These are phyloP conservation scores for Venusia cambrica DNA, from an alignment of 2,888 invertebrate species.

Conservation along the genomic window DNA sequence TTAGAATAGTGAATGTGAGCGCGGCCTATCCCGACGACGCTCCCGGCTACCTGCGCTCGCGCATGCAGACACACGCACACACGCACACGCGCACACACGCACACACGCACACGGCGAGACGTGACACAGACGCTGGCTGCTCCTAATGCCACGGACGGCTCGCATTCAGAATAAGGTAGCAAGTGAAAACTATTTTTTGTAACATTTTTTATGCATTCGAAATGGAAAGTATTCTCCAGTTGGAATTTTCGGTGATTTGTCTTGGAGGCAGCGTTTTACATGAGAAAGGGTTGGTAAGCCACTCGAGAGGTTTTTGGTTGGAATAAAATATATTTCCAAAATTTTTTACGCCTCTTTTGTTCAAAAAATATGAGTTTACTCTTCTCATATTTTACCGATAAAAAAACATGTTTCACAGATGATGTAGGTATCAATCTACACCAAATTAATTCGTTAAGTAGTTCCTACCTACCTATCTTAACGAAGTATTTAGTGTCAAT, in stretches of 20 bases:
- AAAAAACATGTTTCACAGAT: no score
- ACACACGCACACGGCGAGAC: slow-evolving; percentile 45
- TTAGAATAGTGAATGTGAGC: slow-evolving; percentile 50
- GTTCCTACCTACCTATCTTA: no score
- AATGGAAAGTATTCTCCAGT: slow-evolving; percentile 33
- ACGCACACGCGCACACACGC: slow-evolving; percentile 28
- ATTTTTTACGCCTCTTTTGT: no score
- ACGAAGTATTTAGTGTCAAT: no score
- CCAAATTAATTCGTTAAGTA: no score
- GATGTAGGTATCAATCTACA: no score
- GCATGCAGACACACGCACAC: slow-evolving; percentile 37
- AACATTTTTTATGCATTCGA: slow-evolving; percentile 28
- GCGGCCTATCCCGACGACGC: slow-evolving; percentile 59
- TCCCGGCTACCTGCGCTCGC: slow-evolving; percentile 75
- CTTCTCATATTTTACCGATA: no score
- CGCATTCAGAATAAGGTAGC: slow-evolving; percentile 49
- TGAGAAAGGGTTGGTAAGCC: slow-evolving; percentile 13
- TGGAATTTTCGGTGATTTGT: slow-evolving; percentile 33
- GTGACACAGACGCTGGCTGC: slow-evolving; percentile 62
- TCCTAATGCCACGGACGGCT: slow-evolving; percentile 54
- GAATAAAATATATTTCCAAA: no score
- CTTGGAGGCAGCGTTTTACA: slow-evolving; percentile 16
- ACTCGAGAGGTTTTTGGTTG: slow-evolving; percentile 5
- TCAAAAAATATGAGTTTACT: no score
- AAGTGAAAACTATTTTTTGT: slow-evolving; percentile 45